These are phyloP conservation scores for Bradypodion pumilum DNA, from an alignment of 2,797 vertebrate species.

Conservation along the genomic window DNA sequence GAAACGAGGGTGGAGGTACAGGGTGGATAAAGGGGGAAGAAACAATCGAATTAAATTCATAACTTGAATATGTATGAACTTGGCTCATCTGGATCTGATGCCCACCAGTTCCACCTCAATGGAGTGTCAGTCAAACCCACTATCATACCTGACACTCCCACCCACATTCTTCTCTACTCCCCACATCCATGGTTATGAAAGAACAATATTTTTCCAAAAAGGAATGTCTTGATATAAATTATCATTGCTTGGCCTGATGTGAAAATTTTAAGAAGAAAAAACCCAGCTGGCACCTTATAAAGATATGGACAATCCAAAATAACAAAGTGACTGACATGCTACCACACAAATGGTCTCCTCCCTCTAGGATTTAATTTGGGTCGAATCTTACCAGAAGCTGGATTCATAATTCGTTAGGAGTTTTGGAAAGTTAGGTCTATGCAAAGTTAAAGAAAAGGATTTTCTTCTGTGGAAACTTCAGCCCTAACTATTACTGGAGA, in stretches of 20 bases:
- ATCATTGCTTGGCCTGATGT: neutral
- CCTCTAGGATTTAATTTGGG: no score
- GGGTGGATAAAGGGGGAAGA: neutral
- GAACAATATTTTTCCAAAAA: neutral
- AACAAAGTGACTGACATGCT: neutral
- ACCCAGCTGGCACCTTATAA: no score
- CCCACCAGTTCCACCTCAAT: neutral
- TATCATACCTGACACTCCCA: no score
- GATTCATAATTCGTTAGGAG: neutral
- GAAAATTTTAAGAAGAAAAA: neutral
- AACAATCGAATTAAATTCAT: constrained; percentile 13
- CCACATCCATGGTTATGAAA: neutral
- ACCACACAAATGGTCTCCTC: no score
- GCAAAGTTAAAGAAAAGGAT: neutral
- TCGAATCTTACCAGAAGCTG: neutral
- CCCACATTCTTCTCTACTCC: no score
- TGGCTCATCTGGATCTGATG: constrained; percentile 12
- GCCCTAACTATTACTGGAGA: neutral
- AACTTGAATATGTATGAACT: constrained; percentile 13
- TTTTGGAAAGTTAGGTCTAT: neutral
- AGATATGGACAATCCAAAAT: no score
- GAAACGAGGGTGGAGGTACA: neutral
- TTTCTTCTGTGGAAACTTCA: neutral
- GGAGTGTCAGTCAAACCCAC: neutral
- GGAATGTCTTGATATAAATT: neutral